Conservation (phyloP, 2,888 invertebrate genomes). For the Beris morrisii region DNA sequence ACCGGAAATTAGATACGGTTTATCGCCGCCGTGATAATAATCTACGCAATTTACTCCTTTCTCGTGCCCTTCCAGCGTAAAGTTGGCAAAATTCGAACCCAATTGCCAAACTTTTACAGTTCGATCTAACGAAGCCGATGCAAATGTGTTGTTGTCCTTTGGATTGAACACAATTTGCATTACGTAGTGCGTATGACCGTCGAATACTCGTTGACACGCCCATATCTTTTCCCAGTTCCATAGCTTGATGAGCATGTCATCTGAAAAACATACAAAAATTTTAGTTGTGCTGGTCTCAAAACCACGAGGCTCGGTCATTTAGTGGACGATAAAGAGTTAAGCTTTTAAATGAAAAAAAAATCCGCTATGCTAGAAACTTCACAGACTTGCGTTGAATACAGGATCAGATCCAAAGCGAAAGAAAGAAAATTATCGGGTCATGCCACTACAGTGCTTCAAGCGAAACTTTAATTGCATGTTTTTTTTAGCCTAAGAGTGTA, state of each 20-base stretch:
- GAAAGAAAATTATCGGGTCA: too few relatives aligned
- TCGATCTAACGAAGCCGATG: constrained; percentile 96
- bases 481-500: too few relatives aligned
- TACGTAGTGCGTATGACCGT: constrained; percentile 98
- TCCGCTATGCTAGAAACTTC: too few relatives aligned
- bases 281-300: not conserved
- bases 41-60: constrained; percentile 99
- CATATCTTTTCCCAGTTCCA: constrained; percentile 99
- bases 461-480: too few relatives aligned
- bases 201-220: constrained; percentile 97
- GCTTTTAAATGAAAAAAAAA: too few relatives aligned
- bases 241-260: constrained; percentile 97
- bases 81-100: constrained; percentile 95
- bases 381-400: too few relatives aligned
- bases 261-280: constrained; percentile 57
- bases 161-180: constrained; percentile 99
- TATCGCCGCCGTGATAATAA: constrained; percentile 98
- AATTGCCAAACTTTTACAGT: constrained; percentile 99
- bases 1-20: constrained; percentile 97
- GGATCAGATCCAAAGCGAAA: too few relatives aligned
- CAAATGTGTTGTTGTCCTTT: constrained; percentile 99
- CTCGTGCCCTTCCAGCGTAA: constrained; percentile 96
- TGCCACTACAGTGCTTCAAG: too few relatives aligned
- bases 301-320: too few relatives aligned
- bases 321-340: too few relatives aligned